Conservation (phyloP, 2,113 vertebrate genomes). For the Sciurus niger region DNA sequence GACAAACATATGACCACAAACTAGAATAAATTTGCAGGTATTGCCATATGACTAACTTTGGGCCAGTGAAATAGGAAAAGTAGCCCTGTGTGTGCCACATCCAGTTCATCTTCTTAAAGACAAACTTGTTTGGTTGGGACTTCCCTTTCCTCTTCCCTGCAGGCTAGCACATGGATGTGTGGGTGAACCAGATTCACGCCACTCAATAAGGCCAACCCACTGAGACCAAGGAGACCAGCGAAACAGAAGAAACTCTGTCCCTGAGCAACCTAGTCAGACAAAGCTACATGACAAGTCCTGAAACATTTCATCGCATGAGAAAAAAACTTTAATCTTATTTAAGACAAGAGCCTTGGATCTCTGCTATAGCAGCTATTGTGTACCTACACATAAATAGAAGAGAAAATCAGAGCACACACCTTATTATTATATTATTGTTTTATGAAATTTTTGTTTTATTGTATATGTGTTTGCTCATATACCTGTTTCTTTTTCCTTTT, state of each 20-base stretch:
- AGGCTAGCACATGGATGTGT: not conserved
- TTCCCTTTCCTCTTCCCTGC: not conserved
- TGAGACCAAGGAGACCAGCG: not conserved
- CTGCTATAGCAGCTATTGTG: not conserved
- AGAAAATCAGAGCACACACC: not conserved
- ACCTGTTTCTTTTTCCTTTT: not conserved
- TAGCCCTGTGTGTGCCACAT: not conserved
- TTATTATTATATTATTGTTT: not conserved
- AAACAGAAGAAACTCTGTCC: not conserved
- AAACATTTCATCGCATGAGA: not conserved
- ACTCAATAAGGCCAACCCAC: not conserved
- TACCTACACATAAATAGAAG: no score
- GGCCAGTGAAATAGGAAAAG: not conserved
- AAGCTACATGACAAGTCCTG: not conserved
- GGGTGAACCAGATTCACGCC: not conserved
- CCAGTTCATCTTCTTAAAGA: not conserved
- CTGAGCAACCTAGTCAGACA: not conserved
- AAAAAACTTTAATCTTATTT: not conserved
- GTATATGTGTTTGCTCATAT: not conserved
- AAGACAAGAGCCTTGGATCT: not conserved
- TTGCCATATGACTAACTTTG: not conserved
- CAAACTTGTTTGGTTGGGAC: not conserved
- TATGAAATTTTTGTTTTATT: not conserved
- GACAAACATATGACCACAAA: not conserved
- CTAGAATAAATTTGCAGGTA: not conserved